Evolutionary conservation across 1,140 invertebrate species (phyloP).

Genomic region (Saccostrea cuccullata): DNA sequence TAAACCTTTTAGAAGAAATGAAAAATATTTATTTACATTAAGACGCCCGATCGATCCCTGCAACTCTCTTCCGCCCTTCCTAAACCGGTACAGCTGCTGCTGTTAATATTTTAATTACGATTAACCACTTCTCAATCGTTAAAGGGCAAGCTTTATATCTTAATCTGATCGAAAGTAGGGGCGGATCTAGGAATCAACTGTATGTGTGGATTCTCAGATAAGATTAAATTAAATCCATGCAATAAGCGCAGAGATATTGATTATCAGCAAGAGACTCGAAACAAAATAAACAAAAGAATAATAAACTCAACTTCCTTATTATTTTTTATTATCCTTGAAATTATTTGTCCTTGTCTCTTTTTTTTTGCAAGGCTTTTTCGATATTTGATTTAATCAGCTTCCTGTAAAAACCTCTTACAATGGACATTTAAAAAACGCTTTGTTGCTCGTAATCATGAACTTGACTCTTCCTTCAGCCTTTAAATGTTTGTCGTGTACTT

Average conservation of each 20-base stretch:
- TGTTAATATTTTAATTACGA: constrained; percentile 20
- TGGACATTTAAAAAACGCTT: too few species aligned
- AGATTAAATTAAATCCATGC: background rate
- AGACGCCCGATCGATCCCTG: background rate
- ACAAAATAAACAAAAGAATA: too few species aligned
- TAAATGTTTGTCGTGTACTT: background rate
- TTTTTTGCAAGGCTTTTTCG: too few species aligned
- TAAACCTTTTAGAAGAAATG: background rate
- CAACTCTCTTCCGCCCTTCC: background rate
- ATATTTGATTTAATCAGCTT: too few species aligned
- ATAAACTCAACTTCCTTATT: too few species aligned
- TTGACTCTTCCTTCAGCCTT: background rate
- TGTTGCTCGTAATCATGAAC: background rate
- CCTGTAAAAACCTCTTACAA: too few species aligned
- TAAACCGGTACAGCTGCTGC: background rate
- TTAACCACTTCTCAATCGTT: constrained; percentile 20
- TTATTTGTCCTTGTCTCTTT: too few species aligned
- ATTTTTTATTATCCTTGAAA: too few species aligned
- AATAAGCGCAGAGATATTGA: too few species aligned
- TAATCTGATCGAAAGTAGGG: background rate
- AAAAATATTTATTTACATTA: constrained; percentile 27
- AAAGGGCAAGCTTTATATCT: background rate
- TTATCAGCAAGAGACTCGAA: too few species aligned
- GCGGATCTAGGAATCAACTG: background rate
- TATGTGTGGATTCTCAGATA: background rate